Evolutionary conservation across 2,888 invertebrate genomes (phyloP), one percentile per base, ranked within the genome.

Genomic region (Apotomis turbidana): DNA sequence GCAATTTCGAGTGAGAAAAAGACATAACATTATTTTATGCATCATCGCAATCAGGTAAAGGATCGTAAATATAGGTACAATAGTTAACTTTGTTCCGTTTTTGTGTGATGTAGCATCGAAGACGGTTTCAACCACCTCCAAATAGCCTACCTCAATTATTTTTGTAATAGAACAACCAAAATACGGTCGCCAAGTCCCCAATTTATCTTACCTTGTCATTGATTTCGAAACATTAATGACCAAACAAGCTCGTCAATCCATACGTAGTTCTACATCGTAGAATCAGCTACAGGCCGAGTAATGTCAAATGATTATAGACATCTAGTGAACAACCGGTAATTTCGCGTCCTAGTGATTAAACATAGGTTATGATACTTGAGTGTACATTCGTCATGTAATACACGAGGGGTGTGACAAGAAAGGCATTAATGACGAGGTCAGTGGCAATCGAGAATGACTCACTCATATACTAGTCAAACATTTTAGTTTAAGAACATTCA

Each of bases 291-390:
- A 64, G 64, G 10, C 51, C 27, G 27, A 70, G 71, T 71, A 71
- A 71, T 71, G 71, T 67, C 67, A 67, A 71, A 67, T 71, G 67
- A 71, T 71, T 71, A 71, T 67, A 71, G 60, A 61, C 71, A 67
- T 61, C 49, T 68, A 68, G 49, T 41, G 51, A 52, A 52, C 59
- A 54, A 67, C 46, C 51, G 8, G 67, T 49, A 67, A 71, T 71
- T 67, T 71, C 5, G 55, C 60, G 67, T 67, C 54, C 67, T 49
- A 44, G 51, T 61, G 55, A 51, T 67, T 71, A 60, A 71, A 71
- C 71, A 71, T 41, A 60, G 71, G 55, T 55, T 67, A 55, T 67
- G 71, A 67, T 67, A 61, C 55, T 71, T 51, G 55, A 71, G 46
- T 71, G 38, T 49, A 41, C 70, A 61, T 66, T 67, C 71, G 61